Conservation (phyloP, 2,113 vertebrate species). For the Podarcis raffonei region DNA sequence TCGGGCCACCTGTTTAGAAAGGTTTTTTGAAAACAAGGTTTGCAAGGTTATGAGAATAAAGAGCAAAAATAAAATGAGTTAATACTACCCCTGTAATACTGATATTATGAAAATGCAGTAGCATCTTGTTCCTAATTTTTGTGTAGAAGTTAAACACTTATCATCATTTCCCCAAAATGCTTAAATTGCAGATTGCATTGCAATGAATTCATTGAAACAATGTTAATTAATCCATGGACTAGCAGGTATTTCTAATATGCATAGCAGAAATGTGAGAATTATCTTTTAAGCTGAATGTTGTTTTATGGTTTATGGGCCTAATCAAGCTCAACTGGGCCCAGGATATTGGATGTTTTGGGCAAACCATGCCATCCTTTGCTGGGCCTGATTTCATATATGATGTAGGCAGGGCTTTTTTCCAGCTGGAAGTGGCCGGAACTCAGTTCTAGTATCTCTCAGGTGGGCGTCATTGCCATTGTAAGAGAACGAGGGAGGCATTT, state of each 20-base stretch:
- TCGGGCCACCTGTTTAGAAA: not conserved
- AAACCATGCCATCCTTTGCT: no score
- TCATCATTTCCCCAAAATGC: not conserved
- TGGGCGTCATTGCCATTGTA: no score
- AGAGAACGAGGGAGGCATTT: no score
- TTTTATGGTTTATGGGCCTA: not conserved
- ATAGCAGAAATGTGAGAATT: not conserved
- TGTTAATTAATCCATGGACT: constrained; percentile 33
- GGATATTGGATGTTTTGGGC: no score
- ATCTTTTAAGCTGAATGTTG: not conserved
- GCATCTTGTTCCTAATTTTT: not conserved
- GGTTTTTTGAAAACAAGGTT: not conserved
- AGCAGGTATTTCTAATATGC: constrained; percentile 8
- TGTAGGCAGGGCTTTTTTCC: no score
- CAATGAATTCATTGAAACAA: not conserved
- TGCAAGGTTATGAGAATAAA: not conserved
- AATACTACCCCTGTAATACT: not conserved
- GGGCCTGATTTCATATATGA: no score
- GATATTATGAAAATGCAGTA: not conserved
- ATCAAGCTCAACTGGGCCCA: no score
- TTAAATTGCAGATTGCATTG: not conserved
- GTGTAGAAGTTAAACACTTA: not conserved
- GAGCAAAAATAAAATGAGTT: not conserved
- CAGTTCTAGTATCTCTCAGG: no score
- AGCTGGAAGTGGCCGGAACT: no score